Evolutionary conservation across 2,888 invertebrate genomes (phyloP), one percentile per base, ranked within the genome.

Genomic region (Eupithecia subfuscata): DNA sequence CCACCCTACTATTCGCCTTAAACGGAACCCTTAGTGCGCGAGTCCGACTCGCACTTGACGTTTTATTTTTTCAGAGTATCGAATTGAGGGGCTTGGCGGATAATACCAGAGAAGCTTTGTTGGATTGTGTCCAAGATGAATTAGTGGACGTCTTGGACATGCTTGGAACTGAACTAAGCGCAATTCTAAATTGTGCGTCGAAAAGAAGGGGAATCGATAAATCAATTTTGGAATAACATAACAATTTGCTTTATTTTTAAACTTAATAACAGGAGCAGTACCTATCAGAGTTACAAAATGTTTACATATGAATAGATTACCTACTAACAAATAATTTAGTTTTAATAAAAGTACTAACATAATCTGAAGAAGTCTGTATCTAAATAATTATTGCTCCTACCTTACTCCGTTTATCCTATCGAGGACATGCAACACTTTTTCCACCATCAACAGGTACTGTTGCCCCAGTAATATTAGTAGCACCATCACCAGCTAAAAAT

Each of bases 381-480:
- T 11, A 11, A 56, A 12, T 25, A 25, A 60, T 25, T 60, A 14
- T 60, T 12, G 60, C 22, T 22, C 11, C 52, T 9, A 52, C 3
- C 56, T 16, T 48, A 12, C 25, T 25, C 25, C 25, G 12, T 14
- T 60, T 25, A 60, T 60, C 60, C 37, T 67, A 67, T n/a, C 65
- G 65, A 40, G 40, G 65, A 37, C 65, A 37, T 37, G 65, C 65
- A 22, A 67, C 40, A 67, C 65, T 67, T 37, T 22, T 67, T 40
- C 43, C 25, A 60, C 65, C 14, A 64, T 34, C n/a, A n/a, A 98
- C 97, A 8, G 98, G 97, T 45, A 99, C 84, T 22, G 96, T 96
- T 40, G 96, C 97, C 7, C 98, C 98, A 43, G 98, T 99, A 34
- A 98, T 97, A 88, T 97, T 98, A 82, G 97, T 97, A 4, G 97